Base-by-base conservation (phyloP, 1,140 invertebrate genomes). In the Bradynema listronoti region DNA sequence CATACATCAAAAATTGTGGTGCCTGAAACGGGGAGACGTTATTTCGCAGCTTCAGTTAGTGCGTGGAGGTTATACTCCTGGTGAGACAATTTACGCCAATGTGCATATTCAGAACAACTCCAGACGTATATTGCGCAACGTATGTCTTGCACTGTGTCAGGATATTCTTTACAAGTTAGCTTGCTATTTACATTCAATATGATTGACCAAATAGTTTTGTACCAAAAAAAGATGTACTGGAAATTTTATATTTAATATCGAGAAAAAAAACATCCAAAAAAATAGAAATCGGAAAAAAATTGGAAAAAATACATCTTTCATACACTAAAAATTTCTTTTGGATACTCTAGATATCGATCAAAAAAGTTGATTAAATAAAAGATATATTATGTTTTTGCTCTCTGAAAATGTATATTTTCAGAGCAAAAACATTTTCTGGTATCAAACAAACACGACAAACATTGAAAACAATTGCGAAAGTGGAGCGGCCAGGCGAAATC, bases 371-470 rank as follows among this genome's bases (percentile, higher is more conserved):
- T 16, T 34, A 3, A 29, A 50, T 50, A 24, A 19, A 30, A 24
- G n/a, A 24, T 19, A 7, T 25, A 19, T 51, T n/a, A 1, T 22
- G 30, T 19, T 16, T 2, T 2, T 14, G 5, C 3, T 11, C n/a
- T 4, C 29, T 9, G 29, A 24, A 50, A 4, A 30, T 50, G 19
- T 4, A 39, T 36, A 41, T 29, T 63, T 75, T 54, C 45, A 77
- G 75, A 61, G 75, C 74, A 14, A 77, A 77, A 59, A 77, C 75
- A 32, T 77, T 77, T 56, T 63, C 71, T 9, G 74, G 74, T 14
- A 47, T 58, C n/a, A 73, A 77, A 42, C 64, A 74, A 41, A 49
- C 56, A 16, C 73, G 74, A 60, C 41, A 55, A 0, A 61, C 55
- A n/a, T 46, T 32, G 27, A 27, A 60, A n/a, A 30, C 33, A 29